These are phyloP conservation scores for Endomychus coccineus DNA, from an alignment of 2,888 invertebrate genomes.

Conservation along the genomic window DNA sequence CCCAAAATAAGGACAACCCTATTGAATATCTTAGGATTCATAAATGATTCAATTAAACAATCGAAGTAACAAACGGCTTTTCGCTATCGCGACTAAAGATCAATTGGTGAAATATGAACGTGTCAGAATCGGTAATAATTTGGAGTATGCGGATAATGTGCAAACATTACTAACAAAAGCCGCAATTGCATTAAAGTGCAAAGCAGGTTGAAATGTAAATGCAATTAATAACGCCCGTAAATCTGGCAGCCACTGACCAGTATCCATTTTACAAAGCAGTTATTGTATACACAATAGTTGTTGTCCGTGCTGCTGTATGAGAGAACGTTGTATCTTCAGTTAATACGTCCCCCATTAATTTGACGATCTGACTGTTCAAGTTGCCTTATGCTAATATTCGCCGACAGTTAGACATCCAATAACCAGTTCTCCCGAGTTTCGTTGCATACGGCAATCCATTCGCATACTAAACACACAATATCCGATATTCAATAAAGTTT, in stretches of 20 bases:
- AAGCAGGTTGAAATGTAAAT: slow-evolving; percentile 28
- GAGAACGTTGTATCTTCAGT: background rate
- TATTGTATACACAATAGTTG: slow-evolving; percentile 7
- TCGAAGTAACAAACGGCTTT: too few relatives aligned
- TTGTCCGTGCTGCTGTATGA: background rate
- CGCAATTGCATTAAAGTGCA: slow-evolving; percentile 33
- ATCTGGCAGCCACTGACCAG: slow-evolving; percentile 32
- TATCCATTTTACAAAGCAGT: slow-evolving; percentile 29
- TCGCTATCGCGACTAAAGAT: too few relatives aligned
- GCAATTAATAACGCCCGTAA: slow-evolving; percentile 35
- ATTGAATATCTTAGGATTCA: too few relatives aligned
- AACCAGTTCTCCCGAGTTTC: too few relatives aligned
- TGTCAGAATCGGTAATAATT: too few relatives aligned
- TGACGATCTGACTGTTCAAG: background rate
- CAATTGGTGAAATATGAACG: too few relatives aligned
- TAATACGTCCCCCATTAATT: background rate
- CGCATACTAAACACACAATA: too few relatives aligned
- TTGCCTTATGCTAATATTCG: background rate
- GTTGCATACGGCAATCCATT: too few relatives aligned
- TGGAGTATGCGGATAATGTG: slow-evolving; percentile 30
- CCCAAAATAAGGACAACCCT: too few relatives aligned
- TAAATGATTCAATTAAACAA: too few relatives aligned
- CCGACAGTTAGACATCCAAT: too few relatives aligned
- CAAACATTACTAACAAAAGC: slow-evolving; percentile 33
- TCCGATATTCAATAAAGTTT: too few relatives aligned